Conservation (phyloP, 2,888 invertebrate species). For the Chymomyza fuscimana region DNA sequence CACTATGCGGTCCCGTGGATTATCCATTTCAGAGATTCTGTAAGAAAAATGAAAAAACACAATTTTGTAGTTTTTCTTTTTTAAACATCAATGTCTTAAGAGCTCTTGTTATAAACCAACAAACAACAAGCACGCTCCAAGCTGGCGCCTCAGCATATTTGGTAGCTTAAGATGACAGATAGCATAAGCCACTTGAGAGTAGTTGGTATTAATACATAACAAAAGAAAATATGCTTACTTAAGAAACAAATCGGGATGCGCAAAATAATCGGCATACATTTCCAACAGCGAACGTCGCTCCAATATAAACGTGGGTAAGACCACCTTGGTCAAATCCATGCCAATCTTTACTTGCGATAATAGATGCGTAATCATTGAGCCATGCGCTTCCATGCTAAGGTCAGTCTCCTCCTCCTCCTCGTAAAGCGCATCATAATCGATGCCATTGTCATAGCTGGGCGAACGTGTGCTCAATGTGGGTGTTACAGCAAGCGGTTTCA, state of each 20-base stretch:
- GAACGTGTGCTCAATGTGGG: conserved; percentile 46
- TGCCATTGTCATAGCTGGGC: conserved; percentile 83
- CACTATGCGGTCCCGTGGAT: conserved; percentile 93
- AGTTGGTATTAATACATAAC: conserved; percentile 2
- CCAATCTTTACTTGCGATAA: conserved; percentile 99
- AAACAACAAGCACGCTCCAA: too few species aligned
- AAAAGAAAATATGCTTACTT: conserved; percentile 82
- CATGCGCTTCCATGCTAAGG: conserved; percentile 96
- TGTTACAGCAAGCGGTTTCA: neutral
- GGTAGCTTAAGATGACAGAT: neutral
- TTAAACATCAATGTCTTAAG: neutral
- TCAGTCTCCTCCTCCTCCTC: conserved; percentile 94
- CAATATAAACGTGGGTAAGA: conserved; percentile 98
- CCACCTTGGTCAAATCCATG: conserved; percentile 99
- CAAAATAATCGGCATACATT: conserved; percentile 99
- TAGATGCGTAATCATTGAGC: conserved; percentile 97
- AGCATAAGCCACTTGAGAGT: neutral
- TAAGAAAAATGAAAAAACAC: conserved; percentile 35
- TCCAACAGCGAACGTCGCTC: conserved; percentile 98
- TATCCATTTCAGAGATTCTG: conserved; percentile 93
- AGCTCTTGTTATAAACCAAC: neutral
- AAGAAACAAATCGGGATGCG: conserved; percentile 98
- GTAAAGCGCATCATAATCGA: conserved; percentile 93
- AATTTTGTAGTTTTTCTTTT: too few species aligned
- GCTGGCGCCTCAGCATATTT: too few species aligned